These are phyloP conservation scores for Rhynchophorus ferrugineus DNA, from an alignment of 1,140 invertebrate species.

Conservation along the genomic window DNA sequence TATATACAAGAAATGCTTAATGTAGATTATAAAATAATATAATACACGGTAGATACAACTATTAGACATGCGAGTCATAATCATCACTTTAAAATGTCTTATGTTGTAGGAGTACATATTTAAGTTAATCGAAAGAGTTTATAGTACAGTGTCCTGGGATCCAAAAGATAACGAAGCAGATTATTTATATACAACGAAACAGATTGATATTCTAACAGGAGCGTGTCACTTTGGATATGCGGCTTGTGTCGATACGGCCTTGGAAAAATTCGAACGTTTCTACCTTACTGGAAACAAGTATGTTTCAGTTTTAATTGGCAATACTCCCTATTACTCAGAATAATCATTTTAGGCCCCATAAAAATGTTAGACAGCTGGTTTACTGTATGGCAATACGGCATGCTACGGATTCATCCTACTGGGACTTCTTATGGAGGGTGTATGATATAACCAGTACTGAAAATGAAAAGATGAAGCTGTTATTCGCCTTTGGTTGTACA, in stretches of 20 bases:
- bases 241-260: slow-evolving; percentile 41
- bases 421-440: slow-evolving; percentile 44
- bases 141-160: slow-evolving; percentile 6
- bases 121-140: slow-evolving; percentile 5
- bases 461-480: slow-evolving; percentile 48
- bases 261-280: slow-evolving; percentile 29
- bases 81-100: too few relatives aligned
- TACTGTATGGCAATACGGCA: slow-evolving; percentile 47
- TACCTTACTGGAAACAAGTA: slow-evolving; percentile 12
- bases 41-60: too few relatives aligned
- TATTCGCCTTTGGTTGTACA: slow-evolving; percentile 51
- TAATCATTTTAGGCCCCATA: slow-evolving; percentile 38
- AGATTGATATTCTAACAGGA: slow-evolving; percentile 42
- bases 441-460: slow-evolving; percentile 44
- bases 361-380: slow-evolving; percentile 50
- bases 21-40: too few relatives aligned
- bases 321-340: too few relatives aligned
- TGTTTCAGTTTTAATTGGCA: not conserved
- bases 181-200: slow-evolving; percentile 38
- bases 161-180: slow-evolving; percentile 21
- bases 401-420: slow-evolving; percentile 34
- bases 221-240: slow-evolving; percentile 44
- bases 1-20: too few relatives aligned
- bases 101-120: slow-evolving; percentile 5
- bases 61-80: too few relatives aligned